Evolutionary conservation across 2,113 vertebrate genomes (phyloP), one percentile per base, ranked within the genome.

Genomic region (Urocitellus parryii): DNA sequence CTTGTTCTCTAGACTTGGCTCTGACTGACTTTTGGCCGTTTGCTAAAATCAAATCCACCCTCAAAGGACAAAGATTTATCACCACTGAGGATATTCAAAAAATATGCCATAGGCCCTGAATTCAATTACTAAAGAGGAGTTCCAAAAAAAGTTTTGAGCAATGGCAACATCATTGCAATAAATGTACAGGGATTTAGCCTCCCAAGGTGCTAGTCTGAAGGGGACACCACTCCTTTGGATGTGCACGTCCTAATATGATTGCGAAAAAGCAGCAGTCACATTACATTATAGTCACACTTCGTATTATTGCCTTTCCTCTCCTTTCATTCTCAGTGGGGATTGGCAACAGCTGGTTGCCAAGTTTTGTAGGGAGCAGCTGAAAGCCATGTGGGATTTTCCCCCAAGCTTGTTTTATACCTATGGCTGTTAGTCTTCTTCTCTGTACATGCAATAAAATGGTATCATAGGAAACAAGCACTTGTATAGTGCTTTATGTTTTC

Each of bases 241-340:
- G 27, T 91, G 12, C 77, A 93, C 0, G 0, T 89, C 17, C 29
- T 96, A 88, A 78, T 94, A 88, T 67, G 56, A 86, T 91, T 95
- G 86, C n/a, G 37, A 94, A 97, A 96, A 94, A 91, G 10, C 34
- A 92, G 24, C 42, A 89, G 86, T 89, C 93, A 86, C 5, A 51
- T 95, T 93, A 77, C 25, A 84, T 88, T 94, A 82, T 20, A 56
- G 91, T 91, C 79, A 91, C 12, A 63, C 68, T 96, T 96, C 65
- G 96, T 91, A 91, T 96, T 88, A 91, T 92, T 96, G 68, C 89
- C 53, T 42, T 98, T 96, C 76, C 45, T 91, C 68, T 87, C 37
- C 45, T 90, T 86, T 95, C 12, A 14, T 83, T 94, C 51, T 72
- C 74, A 89, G 2, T 94, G 61, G 63, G 29, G 48, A 91, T 90